Conservation (phyloP, 2,888 invertebrate species). For the Shargacucullia verbasci region DNA sequence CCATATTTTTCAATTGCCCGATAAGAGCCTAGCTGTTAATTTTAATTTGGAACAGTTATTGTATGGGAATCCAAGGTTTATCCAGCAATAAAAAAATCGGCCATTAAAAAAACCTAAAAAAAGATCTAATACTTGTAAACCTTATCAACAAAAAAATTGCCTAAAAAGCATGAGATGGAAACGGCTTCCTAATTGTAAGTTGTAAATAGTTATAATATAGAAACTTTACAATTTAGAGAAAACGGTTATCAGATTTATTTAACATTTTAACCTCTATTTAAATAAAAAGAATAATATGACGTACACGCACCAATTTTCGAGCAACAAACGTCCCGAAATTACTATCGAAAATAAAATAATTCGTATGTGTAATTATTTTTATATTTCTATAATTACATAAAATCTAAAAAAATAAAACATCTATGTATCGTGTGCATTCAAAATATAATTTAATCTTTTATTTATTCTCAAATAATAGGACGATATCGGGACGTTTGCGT, state of each 20-base stretch:
- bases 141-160: slow-evolving; percentile 27
- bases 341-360: slow-evolving; percentile 3
- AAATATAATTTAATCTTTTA: slow-evolving; percentile 14
- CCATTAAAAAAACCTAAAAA: background rate
- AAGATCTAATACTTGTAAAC: slow-evolving; percentile 40
- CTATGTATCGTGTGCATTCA: slow-evolving; percentile 3
- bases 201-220: slow-evolving; percentile 49
- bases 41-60: too few species aligned
- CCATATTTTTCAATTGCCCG: background rate
- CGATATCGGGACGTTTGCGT: slow-evolving; percentile 37
- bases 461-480: slow-evolving; percentile 3
- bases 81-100: too few species aligned
- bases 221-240: slow-evolving; percentile 51
- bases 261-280: slow-evolving; percentile 41
- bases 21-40: too few species aligned
- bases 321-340: slow-evolving; percentile 41
- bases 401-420: slow-evolving; percentile 31
- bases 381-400: slow-evolving; percentile 8
- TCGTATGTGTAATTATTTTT: background rate
- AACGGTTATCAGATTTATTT: slow-evolving; percentile 50
- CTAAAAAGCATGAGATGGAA: slow-evolving; percentile 39
- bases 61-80: too few species aligned
- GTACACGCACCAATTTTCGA: slow-evolving; percentile 51
- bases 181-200: slow-evolving; percentile 31
- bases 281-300: slow-evolving; percentile 28